phyloP scores from a whole-genome alignment of 2,113 vertebrate species.

The Cyphomyrus plagiostoma region DNA sequence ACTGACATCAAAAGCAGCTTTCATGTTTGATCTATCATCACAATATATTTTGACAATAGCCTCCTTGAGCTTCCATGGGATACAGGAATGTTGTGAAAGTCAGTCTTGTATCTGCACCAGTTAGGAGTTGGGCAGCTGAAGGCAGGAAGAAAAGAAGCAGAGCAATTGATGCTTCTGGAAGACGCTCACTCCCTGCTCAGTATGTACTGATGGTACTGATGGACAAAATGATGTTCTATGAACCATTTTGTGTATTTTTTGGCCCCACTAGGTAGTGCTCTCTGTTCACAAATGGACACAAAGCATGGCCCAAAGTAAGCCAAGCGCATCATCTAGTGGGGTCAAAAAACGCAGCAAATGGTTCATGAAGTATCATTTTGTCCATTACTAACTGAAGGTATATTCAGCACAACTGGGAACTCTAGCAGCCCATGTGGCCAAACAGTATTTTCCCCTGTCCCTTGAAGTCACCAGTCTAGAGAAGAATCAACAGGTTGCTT shows the following conservation, averaged over 20 bases:
- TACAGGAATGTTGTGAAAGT: not conserved
- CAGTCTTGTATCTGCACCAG: not conserved
- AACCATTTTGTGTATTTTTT: not conserved
- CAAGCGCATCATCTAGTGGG: not conserved
- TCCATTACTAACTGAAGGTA: too few species aligned
- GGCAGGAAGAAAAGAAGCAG: not conserved
- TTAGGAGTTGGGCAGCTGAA: not conserved
- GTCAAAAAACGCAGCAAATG: not conserved
- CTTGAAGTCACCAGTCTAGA: constrained; percentile 7
- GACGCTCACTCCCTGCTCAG: not conserved
- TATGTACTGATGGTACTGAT: not conserved
- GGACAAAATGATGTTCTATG: not conserved
- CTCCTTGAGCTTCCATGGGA: not conserved
- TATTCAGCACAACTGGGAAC: not conserved
- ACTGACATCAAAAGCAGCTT: not conserved
- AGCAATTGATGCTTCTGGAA: not conserved
- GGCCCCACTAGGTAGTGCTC: too few species aligned
- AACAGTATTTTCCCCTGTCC: not conserved
- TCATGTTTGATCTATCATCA: not conserved
- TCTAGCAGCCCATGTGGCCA: not conserved
- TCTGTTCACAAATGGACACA: too few species aligned
- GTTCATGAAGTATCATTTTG: not conserved
- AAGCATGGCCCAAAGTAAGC: too few species aligned
- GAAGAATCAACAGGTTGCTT: constrained; percentile 1
- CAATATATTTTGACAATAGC: not conserved